Evolutionary conservation across 2,113 vertebrate species (phyloP).

Genomic region (Muscicapa adusta): DNA sequence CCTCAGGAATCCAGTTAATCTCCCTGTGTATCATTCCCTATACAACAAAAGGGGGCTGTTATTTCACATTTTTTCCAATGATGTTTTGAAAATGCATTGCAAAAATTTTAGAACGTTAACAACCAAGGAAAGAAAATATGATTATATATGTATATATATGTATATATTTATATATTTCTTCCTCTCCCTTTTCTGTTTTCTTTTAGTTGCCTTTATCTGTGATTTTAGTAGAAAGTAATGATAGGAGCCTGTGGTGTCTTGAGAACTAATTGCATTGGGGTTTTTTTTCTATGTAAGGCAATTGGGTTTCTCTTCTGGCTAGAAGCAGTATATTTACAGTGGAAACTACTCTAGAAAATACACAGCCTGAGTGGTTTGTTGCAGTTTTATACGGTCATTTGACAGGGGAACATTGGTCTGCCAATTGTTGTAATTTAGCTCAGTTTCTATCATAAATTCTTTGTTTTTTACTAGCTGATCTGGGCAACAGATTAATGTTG

Average conservation of each 20-base stretch:
- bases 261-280: background rate
- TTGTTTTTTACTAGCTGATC: background rate
- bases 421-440: background rate
- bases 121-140: background rate
- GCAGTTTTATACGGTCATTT: background rate
- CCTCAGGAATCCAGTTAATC: background rate
- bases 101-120: background rate
- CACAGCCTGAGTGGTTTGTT: background rate
- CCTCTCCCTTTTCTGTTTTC: background rate
- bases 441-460: background rate
- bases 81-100: background rate
- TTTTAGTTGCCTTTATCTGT: background rate
- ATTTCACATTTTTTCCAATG: background rate
- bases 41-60: background rate
- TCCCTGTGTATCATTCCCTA: background rate
- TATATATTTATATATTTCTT: background rate
- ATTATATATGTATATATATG: fast-evolving
- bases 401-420: background rate
- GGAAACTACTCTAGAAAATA: background rate
- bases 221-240: background rate
- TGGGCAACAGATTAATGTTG: background rate
- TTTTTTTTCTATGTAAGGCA: background rate
- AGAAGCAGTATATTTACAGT: background rate
- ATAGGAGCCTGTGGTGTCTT: background rate
- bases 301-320: background rate